phyloP scores from a whole-genome alignment of 2,888 invertebrate genomes.

The Aspidiotus rigidus region DNA sequence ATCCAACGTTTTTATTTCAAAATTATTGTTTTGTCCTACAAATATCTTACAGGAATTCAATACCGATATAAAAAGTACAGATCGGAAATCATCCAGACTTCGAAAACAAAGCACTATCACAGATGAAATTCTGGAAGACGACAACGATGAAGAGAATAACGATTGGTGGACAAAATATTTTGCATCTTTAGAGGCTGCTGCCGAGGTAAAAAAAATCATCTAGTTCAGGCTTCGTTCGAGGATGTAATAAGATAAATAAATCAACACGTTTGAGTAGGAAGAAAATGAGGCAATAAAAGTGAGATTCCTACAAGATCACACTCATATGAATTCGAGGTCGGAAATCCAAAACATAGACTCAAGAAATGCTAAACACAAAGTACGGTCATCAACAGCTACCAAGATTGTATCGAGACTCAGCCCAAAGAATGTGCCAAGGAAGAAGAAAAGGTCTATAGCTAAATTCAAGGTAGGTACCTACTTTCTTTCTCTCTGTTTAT shows the following conservation, averaged over 20 bases:
- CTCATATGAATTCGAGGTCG: conserved; percentile 3
- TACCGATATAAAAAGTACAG: conserved; percentile 43
- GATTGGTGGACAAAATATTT: conserved; percentile 98
- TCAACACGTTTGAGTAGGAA: conserved; percentile 16
- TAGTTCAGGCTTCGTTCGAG: background rate
- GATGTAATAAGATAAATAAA: background rate
- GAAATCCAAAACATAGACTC: conserved; percentile 17
- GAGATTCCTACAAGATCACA: conserved; percentile 24
- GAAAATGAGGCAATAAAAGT: conserved; percentile 26
- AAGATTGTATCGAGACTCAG: conserved; percentile 55
- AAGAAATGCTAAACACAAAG: conserved; percentile 24
- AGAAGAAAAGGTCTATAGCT: conserved; percentile 47
- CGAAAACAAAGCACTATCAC: conserved; percentile 39
- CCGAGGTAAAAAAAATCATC: conserved; percentile 46
- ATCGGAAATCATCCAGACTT: conserved; percentile 46
- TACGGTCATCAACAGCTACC: conserved; percentile 40
- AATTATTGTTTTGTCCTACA: background rate
- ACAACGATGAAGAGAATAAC: conserved; percentile 61
- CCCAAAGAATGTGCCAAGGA: conserved; percentile 52
- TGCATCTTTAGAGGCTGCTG: conserved; percentile 72
- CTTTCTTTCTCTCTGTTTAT: conserved; percentile 4
- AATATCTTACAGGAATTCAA: conserved; percentile 18
- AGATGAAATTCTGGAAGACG: conserved; percentile 47
- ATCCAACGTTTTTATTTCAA: no score
- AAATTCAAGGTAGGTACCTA: conserved; percentile 40